Conservation (phyloP, 2,797 vertebrate species). For the Melanotaenia boesemani region DNA sequence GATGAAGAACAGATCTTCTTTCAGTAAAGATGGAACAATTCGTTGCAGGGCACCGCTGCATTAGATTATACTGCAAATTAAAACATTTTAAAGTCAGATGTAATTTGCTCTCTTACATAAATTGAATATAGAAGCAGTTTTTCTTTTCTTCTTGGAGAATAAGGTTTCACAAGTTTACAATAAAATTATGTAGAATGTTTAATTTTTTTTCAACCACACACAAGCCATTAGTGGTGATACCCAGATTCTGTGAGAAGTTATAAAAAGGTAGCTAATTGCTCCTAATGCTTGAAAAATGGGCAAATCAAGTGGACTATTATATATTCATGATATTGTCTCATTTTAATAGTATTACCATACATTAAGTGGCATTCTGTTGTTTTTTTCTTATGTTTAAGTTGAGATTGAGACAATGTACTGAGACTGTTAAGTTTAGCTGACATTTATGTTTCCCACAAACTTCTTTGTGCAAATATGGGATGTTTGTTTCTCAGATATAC, state of each 20-base stretch:
- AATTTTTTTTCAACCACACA: background rate
- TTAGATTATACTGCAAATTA: background rate
- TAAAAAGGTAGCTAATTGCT: background rate
- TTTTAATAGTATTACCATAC: background rate
- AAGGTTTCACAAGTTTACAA: background rate
- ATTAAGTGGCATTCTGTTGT: background rate
- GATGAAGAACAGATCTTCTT: too few species aligned
- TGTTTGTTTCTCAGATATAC: too few species aligned
- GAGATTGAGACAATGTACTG: background rate
- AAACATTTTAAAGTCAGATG: background rate
- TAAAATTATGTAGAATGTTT: background rate
- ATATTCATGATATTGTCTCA: background rate
- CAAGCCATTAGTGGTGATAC: background rate
- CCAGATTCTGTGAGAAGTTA: background rate
- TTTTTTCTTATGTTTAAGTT: background rate
- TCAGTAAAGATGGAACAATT: background rate
- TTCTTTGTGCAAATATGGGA: too few species aligned
- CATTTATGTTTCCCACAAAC: too few species aligned
- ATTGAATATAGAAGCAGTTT: background rate
- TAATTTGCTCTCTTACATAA: too few species aligned
- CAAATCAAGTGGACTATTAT: background rate
- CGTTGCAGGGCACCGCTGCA: background rate
- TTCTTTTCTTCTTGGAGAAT: background rate
- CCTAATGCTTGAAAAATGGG: too few species aligned
- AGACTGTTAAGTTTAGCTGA: too few species aligned